Conservation (phyloP, 2,113 vertebrate species). For the Mandrillus leucophaeus region DNA sequence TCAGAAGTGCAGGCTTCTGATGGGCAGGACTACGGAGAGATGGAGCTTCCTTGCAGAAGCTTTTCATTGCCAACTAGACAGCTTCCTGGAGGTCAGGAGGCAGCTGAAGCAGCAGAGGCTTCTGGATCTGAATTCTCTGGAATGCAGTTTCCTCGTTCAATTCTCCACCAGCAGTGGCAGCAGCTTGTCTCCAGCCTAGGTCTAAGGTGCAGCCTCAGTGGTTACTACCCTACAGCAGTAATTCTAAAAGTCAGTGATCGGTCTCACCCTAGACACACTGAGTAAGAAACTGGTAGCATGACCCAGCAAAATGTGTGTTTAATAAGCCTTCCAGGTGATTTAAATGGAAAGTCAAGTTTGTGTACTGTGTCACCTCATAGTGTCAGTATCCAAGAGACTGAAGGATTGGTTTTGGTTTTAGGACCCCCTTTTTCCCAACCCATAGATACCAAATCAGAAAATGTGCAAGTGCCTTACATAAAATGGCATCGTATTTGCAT, state of each 20-base stretch:
- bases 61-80: not conserved
- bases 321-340: not conserved
- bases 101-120: too few species aligned
- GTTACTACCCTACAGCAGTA: accelerated
- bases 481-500: not conserved
- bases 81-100: not conserved
- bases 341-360: not conserved
- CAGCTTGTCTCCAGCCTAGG: not conserved
- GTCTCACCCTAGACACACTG: not conserved
- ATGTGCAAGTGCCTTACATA: not conserved
- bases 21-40: not conserved
- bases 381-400: not conserved
- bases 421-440: not conserved
- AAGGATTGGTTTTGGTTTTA: not conserved
- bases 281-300: not conserved
- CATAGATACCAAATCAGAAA: not conserved
- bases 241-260: not conserved
- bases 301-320: not conserved
- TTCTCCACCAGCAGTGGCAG: not conserved
- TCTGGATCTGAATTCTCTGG: too few species aligned
- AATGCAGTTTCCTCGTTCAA: accelerated
- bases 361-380: accelerated
- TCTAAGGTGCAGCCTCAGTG: not conserved
- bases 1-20: too few species aligned
- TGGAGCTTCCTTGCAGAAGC: not conserved